A percentile compares a stretch with the other conserved stretches of the same genome.
phyloP scores from a whole-genome alignment of 2,888 invertebrate genomes.

The Acanthopleura granulata region DNA sequence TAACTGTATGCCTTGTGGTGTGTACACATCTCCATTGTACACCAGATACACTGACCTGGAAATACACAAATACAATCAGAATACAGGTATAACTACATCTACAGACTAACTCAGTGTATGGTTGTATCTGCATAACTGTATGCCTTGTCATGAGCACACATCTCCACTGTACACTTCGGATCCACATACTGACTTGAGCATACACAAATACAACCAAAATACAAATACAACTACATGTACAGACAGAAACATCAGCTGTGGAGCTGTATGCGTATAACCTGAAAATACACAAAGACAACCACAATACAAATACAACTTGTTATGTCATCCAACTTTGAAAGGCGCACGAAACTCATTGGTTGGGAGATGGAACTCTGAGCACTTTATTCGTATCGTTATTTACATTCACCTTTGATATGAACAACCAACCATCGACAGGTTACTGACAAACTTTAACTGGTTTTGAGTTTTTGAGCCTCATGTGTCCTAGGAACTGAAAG shows the following conservation, averaged over 20 bases:
- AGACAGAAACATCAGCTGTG: too few relatives aligned
- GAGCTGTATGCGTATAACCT: conserved; percentile 58
- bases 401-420: too few relatives aligned
- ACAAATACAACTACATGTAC: neutral
- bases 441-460: too few relatives aligned
- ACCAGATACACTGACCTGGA: conserved; percentile 54
- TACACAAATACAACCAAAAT: neutral
- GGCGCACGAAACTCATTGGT: too few relatives aligned
- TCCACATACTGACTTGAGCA: conserved; percentile 54
- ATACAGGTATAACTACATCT: neutral
- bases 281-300: neutral
- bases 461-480: too few relatives aligned
- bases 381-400: too few relatives aligned
- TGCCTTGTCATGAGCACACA: conserved; percentile 44
- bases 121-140: conserved; percentile 52
- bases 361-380: too few relatives aligned
- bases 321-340: too few relatives aligned
- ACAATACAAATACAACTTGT: neutral
- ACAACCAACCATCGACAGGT: too few relatives aligned
- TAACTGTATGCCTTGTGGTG: conserved; percentile 49
- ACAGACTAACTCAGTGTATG: too few relatives aligned
- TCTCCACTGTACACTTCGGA: conserved; percentile 44
- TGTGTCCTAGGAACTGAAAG: neutral
- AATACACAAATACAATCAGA: neutral
- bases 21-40: conserved; percentile 40